phyloP scores from a whole-genome alignment of 2,797 vertebrate genomes.

The Darevskia nairensis region DNA sequence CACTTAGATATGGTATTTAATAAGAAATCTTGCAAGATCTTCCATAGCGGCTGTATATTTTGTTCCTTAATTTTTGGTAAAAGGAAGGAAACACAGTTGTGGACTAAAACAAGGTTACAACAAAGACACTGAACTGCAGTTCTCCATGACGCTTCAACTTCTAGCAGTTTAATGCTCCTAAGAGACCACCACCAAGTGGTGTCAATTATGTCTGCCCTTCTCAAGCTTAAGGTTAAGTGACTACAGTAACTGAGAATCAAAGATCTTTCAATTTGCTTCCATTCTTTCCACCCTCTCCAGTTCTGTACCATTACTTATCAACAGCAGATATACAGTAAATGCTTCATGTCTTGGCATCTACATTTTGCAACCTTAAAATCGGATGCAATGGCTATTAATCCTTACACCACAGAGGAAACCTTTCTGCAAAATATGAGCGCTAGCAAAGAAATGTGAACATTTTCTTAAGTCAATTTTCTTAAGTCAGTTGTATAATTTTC shows the following conservation, averaged over 20 bases:
- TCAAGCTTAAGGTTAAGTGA: slow-evolving; percentile 40
- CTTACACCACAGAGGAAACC: neutral
- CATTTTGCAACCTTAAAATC: neutral
- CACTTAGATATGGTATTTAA: too few relatives aligned
- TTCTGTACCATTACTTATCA: neutral
- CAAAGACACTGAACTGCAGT: slow-evolving; percentile 21
- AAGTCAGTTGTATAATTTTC: neutral
- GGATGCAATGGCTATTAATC: neutral
- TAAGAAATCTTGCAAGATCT: neutral
- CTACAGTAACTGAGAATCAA: slow-evolving; percentile 17
- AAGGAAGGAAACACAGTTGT: slow-evolving; percentile 1
- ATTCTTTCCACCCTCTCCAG: neutral
- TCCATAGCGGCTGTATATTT: neutral
- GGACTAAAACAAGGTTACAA: slow-evolving; percentile 14
- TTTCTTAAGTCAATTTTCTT: neutral
- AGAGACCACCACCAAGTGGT: neutral
- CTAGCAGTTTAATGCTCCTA: slow-evolving; percentile 24
- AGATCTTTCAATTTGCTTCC: neutral
- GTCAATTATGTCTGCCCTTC: slow-evolving; percentile 41
- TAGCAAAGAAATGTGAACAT: neutral
- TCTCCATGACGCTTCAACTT: neutral
- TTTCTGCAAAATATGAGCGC: neutral
- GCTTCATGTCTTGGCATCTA: neutral
- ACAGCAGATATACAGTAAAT: neutral
- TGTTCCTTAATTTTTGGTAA: neutral